These are phyloP conservation scores for Pitangus sulphuratus DNA, from an alignment of 2,797 vertebrate species.

Conservation along the genomic window DNA sequence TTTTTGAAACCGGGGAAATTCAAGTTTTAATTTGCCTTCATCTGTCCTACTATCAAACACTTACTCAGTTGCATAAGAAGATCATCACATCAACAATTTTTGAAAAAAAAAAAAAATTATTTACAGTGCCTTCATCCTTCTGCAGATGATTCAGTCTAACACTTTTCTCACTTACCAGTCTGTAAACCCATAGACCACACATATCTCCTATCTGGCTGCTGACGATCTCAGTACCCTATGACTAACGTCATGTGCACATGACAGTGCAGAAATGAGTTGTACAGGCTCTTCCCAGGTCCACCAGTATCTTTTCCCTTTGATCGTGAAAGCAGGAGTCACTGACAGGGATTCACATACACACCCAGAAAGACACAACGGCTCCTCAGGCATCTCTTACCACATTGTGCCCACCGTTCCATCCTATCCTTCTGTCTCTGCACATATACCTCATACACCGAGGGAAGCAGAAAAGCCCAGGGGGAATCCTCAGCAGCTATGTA, in stretches of 20 bases:
- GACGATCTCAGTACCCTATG: neutral
- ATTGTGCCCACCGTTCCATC: neutral
- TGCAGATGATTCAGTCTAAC: slow-evolving; percentile 7
- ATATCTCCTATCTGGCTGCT: neutral
- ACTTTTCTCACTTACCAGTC: slow-evolving; percentile 2
- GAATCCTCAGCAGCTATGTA: neutral
- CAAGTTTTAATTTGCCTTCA: neutral
- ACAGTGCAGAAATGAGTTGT: neutral
- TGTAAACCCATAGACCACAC: slow-evolving; percentile 47
- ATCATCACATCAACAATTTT: neutral
- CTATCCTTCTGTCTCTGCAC: neutral
- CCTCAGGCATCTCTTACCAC: neutral
- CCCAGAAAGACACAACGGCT: neutral
- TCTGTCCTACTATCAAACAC: neutral
- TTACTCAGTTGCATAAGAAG: neutral
- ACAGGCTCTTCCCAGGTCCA: neutral
- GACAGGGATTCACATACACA: neutral
- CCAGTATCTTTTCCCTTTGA: neutral
- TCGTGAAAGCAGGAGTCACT: neutral
- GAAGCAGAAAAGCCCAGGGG: neutral
- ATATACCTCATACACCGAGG: neutral
- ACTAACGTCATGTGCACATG: neutral
- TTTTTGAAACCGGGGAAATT: neutral
- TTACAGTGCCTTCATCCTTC: neutral
- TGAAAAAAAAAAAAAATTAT: neutral